phyloP scores from a whole-genome alignment of 2,888 invertebrate genomes.

The Tetrapedia diversipes region DNA sequence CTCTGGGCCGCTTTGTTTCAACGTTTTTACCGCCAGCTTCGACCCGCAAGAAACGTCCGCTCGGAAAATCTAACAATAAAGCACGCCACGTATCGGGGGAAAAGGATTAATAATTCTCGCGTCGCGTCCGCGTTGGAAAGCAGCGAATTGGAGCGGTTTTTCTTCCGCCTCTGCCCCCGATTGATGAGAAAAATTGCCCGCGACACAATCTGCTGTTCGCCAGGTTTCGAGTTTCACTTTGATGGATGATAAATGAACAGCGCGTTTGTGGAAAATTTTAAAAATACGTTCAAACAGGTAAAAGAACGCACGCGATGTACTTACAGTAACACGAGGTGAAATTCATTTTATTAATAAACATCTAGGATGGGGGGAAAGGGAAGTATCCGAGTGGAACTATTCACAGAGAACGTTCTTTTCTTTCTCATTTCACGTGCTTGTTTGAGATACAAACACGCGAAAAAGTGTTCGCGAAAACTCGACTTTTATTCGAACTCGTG shows the following conservation, averaged over 20 bases:
- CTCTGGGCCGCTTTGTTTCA: slow-evolving; percentile 50
- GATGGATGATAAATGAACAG: not conserved
- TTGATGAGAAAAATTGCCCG: not conserved
- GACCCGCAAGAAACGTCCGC: slow-evolving; percentile 41
- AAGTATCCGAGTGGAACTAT: too few species aligned
- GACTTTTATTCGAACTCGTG: not conserved
- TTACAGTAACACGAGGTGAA: too few species aligned
- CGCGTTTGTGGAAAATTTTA: not conserved
- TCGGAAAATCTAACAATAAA: slow-evolving; percentile 39
- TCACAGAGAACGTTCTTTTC: not conserved
- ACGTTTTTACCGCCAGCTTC: slow-evolving; percentile 11
- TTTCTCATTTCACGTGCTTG: not conserved
- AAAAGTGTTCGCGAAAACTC: not conserved
- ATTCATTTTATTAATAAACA: too few species aligned
- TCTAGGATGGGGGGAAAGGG: too few species aligned
- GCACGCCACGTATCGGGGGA: slow-evolving; percentile 28
- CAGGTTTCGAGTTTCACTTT: not conserved
- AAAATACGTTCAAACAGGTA: too few species aligned
- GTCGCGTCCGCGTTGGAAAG: slow-evolving; percentile 8
- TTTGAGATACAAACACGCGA: too few species aligned
- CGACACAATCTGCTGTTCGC: not conserved
- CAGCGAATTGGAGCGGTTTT: slow-evolving; percentile 1
- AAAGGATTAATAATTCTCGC: slow-evolving; percentile 51
- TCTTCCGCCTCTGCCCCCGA: not conserved
- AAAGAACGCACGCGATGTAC: too few species aligned